These are phyloP conservation scores for Karalla daura DNA, from an alignment of 2,797 vertebrate genomes.

Conservation along the genomic window DNA sequence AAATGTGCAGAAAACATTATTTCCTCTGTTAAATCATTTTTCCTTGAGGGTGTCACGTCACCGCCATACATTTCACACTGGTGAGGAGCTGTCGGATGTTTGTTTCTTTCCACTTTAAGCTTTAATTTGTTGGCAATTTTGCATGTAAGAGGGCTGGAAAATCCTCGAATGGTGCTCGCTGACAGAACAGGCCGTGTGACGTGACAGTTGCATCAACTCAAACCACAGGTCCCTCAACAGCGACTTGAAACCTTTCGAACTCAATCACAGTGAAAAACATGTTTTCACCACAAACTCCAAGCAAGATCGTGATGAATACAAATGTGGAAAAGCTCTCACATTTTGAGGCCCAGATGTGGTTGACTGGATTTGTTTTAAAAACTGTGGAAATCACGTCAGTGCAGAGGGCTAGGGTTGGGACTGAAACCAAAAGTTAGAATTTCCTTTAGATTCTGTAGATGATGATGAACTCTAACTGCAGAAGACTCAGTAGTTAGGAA, in stretches of 20 bases:
- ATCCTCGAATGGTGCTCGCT: conserved; percentile 29
- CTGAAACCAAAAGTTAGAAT: too few relatives aligned
- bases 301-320: conserved; percentile 20
- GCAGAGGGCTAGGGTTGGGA: too few relatives aligned
- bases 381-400: conserved; percentile 69
- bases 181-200: conserved; percentile 14
- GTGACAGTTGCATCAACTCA: conserved; percentile 20
- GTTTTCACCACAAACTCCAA: conserved; percentile 38
- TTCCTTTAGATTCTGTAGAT: not conserved
- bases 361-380: conserved; percentile 64
- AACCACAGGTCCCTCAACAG: conserved; percentile 54
- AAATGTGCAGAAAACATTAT: conserved; percentile 36
- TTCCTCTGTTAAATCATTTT: conserved; percentile 34
- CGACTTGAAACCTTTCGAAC: conserved; percentile 12
- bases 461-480: not conserved
- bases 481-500: not conserved
- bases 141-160: conserved; percentile 40
- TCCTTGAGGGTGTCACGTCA: conserved; percentile 18
- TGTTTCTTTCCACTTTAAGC: too few relatives aligned
- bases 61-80: conserved; percentile 11
- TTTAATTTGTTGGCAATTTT: conserved; percentile 41
- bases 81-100: conserved; percentile 9
- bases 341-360: conserved; percentile 52
- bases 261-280: conserved; percentile 25
- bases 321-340: conserved; percentile 29